phyloP scores from a whole-genome alignment of 37 sponge, comb jelly and placozoan genomes.

The Cladorhizidae sp. region DNA sequence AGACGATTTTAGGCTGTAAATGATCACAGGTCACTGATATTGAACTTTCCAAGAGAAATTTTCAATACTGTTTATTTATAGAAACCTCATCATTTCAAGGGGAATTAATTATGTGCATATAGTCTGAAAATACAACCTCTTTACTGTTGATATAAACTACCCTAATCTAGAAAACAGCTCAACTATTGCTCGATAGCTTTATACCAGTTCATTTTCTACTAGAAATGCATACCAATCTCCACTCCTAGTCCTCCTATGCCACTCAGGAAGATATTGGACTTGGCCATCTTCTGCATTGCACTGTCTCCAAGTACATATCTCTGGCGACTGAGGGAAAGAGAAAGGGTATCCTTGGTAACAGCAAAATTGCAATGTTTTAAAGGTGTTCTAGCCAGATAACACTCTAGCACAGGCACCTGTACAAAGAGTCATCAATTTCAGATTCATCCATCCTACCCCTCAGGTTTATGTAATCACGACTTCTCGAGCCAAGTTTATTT shows the following conservation, averaged over 20 bases:
- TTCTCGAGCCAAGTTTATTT: too few relatives aligned
- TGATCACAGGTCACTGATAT: too few relatives aligned
- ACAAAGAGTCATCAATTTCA: constrained; percentile 88
- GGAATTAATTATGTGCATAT: too few relatives aligned
- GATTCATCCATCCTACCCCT: constrained; percentile 1
- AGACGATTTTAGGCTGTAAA: too few relatives aligned
- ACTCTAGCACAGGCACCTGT: too few relatives aligned
- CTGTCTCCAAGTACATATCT: constrained; percentile 91
- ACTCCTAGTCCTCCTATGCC: constrained; percentile 90
- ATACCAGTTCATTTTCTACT: not conserved
- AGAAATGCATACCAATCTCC: constrained; percentile 71
- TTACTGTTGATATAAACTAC: too few relatives aligned
- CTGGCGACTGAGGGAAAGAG: constrained; percentile 74
- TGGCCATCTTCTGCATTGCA: constrained; percentile 90
- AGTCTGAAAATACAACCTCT: too few relatives aligned
- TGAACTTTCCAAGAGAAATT: too few relatives aligned
- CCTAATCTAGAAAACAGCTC: not conserved
- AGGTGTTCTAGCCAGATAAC: not conserved
- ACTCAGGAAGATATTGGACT: constrained; percentile 78
- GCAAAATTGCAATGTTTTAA: not conserved
- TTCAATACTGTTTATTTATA: too few relatives aligned
- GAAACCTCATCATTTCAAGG: too few relatives aligned
- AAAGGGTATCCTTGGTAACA: not conserved
- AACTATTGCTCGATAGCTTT: too few relatives aligned
- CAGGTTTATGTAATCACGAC: too few relatives aligned